These are phyloP conservation scores for Hippocampus guttulatus DNA, from an alignment of 2,113 vertebrate species.

Conservation along the genomic window DNA sequence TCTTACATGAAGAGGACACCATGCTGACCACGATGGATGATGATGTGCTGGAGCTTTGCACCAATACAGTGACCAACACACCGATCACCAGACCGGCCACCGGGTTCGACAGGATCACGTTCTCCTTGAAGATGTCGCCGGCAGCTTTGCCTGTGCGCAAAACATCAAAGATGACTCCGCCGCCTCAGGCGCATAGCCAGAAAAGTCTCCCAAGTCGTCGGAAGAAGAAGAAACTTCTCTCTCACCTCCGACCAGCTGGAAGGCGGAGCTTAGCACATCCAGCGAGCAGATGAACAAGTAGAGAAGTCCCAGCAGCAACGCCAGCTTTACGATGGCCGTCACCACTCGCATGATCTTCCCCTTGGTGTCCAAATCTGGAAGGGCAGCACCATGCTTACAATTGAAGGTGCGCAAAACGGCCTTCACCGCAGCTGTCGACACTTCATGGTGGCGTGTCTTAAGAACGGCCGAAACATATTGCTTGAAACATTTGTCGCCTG, in stretches of 20 bases:
- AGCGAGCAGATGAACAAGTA: constrained; percentile 95
- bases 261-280: constrained; percentile 91
- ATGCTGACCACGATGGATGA: constrained; percentile 97
- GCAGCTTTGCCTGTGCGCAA: constrained; percentile 82
- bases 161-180: neutral
- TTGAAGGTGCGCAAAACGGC: too few species aligned
- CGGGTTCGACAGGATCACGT: constrained; percentile 85
- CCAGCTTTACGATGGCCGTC: constrained; percentile 67
- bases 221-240: neutral
- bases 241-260: constrained; percentile 94
- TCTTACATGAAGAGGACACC: constrained; percentile 91
- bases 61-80: constrained; percentile 90
- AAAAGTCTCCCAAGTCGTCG: neutral
- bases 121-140: constrained; percentile 92
- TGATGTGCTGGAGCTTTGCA: constrained; percentile 96
- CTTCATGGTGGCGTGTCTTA: too few species aligned
- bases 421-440: too few species aligned
- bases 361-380: constrained; percentile 81
- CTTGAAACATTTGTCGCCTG: too few species aligned
- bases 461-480: too few species aligned
- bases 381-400: constrained; percentile 29
- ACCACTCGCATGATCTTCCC: constrained; percentile 79
- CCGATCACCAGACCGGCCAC: constrained; percentile 91
- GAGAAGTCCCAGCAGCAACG: constrained; percentile 81
- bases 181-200: neutral